A percentile compares a stretch with the other conserved stretches of the same genome.
Evolutionary conservation across 2,797 vertebrate species (phyloP).

Genomic region (Pantherophis vulpinus): DNA sequence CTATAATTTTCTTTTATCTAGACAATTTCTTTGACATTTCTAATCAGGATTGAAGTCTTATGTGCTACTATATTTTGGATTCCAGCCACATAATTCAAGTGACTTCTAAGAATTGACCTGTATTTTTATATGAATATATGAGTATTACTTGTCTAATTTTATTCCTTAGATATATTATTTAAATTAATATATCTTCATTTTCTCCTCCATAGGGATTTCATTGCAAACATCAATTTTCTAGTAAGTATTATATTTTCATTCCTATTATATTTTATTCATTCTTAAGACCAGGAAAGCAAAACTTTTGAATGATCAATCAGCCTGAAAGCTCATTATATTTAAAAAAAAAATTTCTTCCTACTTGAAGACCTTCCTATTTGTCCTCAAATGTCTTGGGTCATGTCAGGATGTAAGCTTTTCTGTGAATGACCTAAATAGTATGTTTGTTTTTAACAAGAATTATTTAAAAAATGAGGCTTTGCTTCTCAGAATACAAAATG

Average conservation of each 20-base stretch:
- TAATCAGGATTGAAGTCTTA: not conserved
- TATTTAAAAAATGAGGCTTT: not conserved
- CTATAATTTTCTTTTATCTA: not conserved
- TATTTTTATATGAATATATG: not conserved
- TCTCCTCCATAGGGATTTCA: constrained; percentile 64
- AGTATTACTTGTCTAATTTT: not conserved
- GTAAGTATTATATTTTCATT: constrained; percentile 55
- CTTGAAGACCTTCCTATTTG: not conserved
- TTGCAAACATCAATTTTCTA: constrained; percentile 61
- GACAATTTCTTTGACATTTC: not conserved
- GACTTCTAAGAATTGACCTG: not conserved
- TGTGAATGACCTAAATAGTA: not conserved
- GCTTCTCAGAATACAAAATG: not conserved
- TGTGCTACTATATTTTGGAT: not conserved
- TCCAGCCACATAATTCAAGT: not conserved
- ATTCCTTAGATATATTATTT: not conserved
- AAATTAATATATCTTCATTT: constrained; percentile 40
- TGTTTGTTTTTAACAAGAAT: not conserved
- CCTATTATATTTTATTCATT: not conserved
- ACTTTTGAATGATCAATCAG: not conserved
- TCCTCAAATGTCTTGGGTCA: not conserved
- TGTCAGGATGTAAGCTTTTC: too few species aligned
- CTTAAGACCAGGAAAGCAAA: constrained; percentile 18
- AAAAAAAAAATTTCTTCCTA: not conserved
- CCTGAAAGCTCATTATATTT: not conserved